Percentiles rank a stretch among this genome's conserved stretches.
Conservation (phyloP, 2,113 vertebrate species). For the Takifugu flavidus region DNA sequence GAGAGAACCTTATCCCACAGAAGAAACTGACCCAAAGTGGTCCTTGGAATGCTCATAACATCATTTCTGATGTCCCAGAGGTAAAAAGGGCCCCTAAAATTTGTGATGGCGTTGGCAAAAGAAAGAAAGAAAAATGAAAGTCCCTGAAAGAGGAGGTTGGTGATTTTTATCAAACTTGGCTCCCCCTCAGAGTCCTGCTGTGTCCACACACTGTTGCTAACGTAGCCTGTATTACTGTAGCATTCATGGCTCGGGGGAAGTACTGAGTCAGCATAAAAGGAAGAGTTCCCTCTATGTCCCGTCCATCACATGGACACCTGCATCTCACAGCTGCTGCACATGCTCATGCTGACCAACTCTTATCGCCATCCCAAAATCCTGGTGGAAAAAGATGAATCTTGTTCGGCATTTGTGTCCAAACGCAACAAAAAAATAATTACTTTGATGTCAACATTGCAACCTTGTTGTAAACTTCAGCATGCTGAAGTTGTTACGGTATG, state of each 20-base stretch:
- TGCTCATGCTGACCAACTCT: too few species aligned
- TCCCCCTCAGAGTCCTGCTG: slow-evolving; percentile 30
- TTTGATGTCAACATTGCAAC: too few species aligned
- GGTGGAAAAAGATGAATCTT: too few species aligned
- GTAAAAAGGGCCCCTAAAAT: slow-evolving; percentile 22
- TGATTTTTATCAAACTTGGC: slow-evolving; percentile 40
- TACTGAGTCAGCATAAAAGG: not conserved
- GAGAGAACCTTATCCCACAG: slow-evolving; percentile 39
- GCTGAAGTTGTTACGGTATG: too few species aligned
- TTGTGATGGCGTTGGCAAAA: slow-evolving; percentile 12
- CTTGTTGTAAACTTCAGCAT: too few species aligned
- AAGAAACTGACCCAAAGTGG: slow-evolving; percentile 20
- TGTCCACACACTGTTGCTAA: not conserved
- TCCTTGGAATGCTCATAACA: slow-evolving; percentile 40
- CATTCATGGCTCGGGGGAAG: not conserved
- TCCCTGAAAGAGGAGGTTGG: slow-evolving; percentile 36
- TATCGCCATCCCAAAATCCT: too few species aligned
- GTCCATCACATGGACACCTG: too few species aligned
- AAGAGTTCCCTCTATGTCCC: too few species aligned
- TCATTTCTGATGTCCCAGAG: slow-evolving; percentile 34
- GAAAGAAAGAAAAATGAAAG: slow-evolving; percentile 58
- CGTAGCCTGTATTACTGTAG: not conserved
- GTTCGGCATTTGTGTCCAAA: too few species aligned
- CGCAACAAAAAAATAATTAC: too few species aligned
- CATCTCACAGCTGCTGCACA: too few species aligned